Evolutionary conservation across 2,797 vertebrate genomes (phyloP).

Genomic region (Nothura maculosa): DNA sequence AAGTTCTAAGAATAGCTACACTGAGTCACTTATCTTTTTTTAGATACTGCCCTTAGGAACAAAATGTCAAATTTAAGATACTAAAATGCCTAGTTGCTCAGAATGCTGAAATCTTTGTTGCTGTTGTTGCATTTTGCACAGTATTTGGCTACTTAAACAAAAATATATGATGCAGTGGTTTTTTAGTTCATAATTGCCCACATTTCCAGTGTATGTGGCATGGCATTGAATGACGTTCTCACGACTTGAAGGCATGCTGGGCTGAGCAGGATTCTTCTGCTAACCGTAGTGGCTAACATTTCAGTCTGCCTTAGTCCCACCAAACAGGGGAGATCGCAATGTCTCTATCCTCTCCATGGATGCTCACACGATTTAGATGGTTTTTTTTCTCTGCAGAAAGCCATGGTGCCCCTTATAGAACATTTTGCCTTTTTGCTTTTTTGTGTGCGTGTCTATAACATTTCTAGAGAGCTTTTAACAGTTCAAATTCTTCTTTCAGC

Average conservation of each 20-base stretch:
- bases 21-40: background rate
- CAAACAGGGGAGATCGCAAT: background rate
- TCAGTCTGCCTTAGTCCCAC: background rate
- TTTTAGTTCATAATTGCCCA: background rate
- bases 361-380: background rate
- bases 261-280: background rate
- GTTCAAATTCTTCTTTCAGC: slow-evolving; percentile 7
- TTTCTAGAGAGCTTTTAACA: slow-evolving; percentile 17
- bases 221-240: background rate
- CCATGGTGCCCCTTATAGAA: background rate
- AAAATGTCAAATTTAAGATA: background rate
- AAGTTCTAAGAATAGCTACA: background rate
- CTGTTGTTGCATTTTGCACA: background rate
- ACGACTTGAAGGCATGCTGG: background rate
- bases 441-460: background rate
- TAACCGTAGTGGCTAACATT: background rate
- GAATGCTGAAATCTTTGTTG: background rate
- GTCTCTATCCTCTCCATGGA: background rate
- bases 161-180: background rate
- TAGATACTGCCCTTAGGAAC: background rate
- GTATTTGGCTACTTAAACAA: background rate
- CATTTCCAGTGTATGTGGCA: background rate
- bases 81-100: background rate
- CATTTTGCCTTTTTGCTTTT: background rate
- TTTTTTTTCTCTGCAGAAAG: background rate